Evolutionary conservation across 64 coral and sea anemone genomes (phyloP), one percentile per base, ranked within the genome.

Genomic region (Actinia tenebrosa): DNA sequence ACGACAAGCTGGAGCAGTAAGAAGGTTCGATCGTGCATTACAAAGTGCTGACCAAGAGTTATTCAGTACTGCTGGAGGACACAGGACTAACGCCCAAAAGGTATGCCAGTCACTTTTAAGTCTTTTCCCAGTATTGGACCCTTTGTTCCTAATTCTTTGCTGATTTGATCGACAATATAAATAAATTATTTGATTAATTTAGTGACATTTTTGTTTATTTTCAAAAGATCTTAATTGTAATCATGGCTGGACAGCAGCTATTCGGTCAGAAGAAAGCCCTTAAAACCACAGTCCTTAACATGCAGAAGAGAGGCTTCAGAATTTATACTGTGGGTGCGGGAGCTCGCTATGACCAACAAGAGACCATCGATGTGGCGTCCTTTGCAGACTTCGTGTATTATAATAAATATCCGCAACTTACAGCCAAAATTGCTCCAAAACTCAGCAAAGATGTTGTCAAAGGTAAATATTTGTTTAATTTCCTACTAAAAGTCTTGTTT

Each of bases 1-100:
- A 86, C 91, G 91, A 79, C 86, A 79, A 44, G 26, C 58, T 56
- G 94, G 94, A 23, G 84, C 53, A 14, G 52, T n/a, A 20, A 92
- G 91, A 66, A 84, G 91, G 9, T 85, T 96, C 53, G 91, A 96
- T 44, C 72, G 93, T 14, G 94, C 94, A 7, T 88, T 96, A 44
- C 69, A 90, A 53, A 82, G 50, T 18, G 91, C 91, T 55, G 75
- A 82, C 10, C 92, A 18, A 16, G 91, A 84, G 8, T 44, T 96
- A 37, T 96, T 93, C 44, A 85, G 56, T 53, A 84, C 27, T 1
- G 83, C 60, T n/a, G 82, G 88, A 47, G 94, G 94, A 56, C 80
- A 91, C 45, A 89, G 94, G 42, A 19, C 58, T 58, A 61, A 90
- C 56, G 87, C 82, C 18, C 85, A 87, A 25, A 88, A 88, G 94